Percentiles rank a stretch among this genome's conserved stretches.
Evolutionary conservation across 2,113 vertebrate species (phyloP).

Genomic region (Tragelaphus strepsiceros): DNA sequence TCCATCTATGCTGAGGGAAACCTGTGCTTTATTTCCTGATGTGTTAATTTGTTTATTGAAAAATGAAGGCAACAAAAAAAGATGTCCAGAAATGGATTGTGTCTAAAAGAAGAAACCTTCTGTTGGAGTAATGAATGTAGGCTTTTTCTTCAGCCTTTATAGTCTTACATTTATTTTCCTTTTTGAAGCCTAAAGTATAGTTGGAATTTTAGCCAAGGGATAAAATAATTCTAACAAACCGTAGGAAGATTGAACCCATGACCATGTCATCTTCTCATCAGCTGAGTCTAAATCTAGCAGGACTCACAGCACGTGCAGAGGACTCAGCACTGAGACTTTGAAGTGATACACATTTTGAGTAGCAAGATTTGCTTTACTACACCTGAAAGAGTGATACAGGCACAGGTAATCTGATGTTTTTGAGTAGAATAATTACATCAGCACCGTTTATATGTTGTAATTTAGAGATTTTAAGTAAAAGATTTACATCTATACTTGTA

Average conservation of each 20-base stretch:
- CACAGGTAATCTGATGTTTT: neutral
- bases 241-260: neutral
- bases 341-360: neutral
- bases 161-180: slow-evolving; percentile 5
- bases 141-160: neutral
- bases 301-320: neutral
- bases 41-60: neutral
- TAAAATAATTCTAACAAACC: neutral
- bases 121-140: neutral
- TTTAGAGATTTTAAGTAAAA: neutral
- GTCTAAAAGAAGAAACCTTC: neutral
- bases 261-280: neutral
- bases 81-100: neutral
- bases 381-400: neutral
- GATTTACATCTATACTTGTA: neutral
- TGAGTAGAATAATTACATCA: neutral
- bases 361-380: neutral
- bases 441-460: neutral
- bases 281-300: neutral
- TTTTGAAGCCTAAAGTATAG: neutral
- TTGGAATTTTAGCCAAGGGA: neutral
- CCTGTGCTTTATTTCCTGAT: neutral
- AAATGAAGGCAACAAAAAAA: neutral
- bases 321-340: neutral
- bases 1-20: neutral